Evolutionary conservation across 2,113 vertebrate genomes (phyloP).

Genomic region (Hyla sarda): DNA sequence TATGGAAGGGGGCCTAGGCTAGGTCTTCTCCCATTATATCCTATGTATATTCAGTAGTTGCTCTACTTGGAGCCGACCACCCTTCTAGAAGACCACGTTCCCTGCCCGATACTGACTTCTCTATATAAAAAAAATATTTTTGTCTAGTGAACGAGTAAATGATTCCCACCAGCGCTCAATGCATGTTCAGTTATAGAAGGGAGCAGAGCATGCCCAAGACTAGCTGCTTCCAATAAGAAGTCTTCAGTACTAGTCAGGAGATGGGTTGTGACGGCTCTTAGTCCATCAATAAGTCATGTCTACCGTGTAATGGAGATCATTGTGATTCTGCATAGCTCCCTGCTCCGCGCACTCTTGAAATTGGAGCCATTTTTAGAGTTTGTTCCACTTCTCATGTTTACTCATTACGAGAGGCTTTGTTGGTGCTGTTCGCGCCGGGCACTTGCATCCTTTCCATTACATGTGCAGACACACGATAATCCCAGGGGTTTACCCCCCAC

Average conservation of each 20-base stretch:
- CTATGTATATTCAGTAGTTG: no score
- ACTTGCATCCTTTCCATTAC: conserved; percentile 19
- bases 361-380: not conserved
- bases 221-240: not conserved
- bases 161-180: not conserved
- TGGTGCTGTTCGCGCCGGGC: not conserved
- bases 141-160: not conserved
- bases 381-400: conserved; percentile 11
- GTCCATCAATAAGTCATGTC: conserved; percentile 23
- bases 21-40: no score
- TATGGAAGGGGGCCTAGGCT: no score
- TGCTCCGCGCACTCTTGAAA: not conserved
- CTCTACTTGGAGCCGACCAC: not conserved
- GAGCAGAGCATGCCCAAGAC: not conserved
- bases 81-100: not conserved
- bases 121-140: not conserved
- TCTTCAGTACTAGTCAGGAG: not conserved
- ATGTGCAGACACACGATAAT: not conserved
- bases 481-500: conserved; percentile 34
- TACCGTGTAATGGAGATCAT: conserved; percentile 13
- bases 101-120: not conserved
- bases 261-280: not conserved
- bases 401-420: conserved; percentile 10
- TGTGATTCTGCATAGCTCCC: not conserved
- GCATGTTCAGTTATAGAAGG: not conserved